A percentile compares a stretch with the other conserved stretches of the same genome.
These are phyloP conservation scores for Poecilobothrus nobilitatus DNA, from an alignment of 2,888 invertebrate genomes.

Conservation along the genomic window DNA sequence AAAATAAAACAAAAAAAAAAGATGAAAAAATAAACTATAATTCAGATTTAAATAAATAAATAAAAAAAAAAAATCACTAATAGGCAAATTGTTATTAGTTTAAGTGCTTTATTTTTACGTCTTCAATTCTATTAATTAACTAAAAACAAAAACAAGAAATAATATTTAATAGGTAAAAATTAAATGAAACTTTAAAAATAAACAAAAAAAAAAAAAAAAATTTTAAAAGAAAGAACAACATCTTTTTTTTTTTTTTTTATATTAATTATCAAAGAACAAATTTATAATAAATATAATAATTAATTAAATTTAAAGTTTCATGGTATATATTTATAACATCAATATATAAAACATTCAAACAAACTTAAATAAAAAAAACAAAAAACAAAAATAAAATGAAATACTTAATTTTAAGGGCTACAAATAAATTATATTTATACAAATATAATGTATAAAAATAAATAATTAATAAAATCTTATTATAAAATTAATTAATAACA, in stretches of 20 bases:
- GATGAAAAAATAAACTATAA: not conserved
- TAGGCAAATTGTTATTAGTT: slow-evolving; percentile 2
- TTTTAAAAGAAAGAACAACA: not conserved
- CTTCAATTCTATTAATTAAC: not conserved
- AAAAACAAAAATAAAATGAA: not conserved
- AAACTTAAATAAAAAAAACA: not conserved
- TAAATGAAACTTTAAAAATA: not conserved
- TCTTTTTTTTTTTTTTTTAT: not conserved
- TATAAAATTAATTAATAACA: not conserved
- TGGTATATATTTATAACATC: not conserved
- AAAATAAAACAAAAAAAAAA: not conserved
- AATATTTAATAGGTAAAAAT: slow-evolving; percentile 2
- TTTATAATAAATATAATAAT: not conserved
- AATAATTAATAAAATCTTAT: too few relatives aligned
- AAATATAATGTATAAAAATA: not conserved
- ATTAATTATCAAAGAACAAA: not conserved
- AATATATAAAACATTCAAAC: slow-evolving; percentile 5
- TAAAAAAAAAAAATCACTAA: not conserved
- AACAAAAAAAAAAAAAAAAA: not conserved
- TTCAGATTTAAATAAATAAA: slow-evolving; percentile 6
- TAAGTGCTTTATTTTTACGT: slow-evolving; percentile 1
- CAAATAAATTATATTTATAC: not conserved
- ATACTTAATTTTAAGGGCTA: slow-evolving; percentile 6
- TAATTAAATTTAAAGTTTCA: not conserved
- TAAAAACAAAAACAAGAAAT: not conserved